phyloP scores from a whole-genome alignment of 2,113 vertebrate genomes.

The Mionectes macconnelli region DNA sequence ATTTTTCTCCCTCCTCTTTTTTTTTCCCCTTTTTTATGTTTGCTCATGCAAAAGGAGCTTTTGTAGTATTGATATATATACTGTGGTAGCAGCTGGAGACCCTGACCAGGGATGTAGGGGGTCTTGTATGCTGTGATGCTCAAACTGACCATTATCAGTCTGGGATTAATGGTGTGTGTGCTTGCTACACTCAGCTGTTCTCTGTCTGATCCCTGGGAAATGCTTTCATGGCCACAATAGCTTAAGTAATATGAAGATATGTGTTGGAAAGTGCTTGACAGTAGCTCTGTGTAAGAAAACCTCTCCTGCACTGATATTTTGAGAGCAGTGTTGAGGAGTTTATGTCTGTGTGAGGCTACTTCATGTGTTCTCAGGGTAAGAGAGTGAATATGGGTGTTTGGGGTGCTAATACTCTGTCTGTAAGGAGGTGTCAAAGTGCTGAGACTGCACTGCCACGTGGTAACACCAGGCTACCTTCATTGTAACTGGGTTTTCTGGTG shows the following conservation, averaged over 20 bases:
- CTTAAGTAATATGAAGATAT: slow-evolving; percentile 34
- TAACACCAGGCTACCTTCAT: neutral
- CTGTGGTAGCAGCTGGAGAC: neutral
- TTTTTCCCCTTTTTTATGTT: neutral
- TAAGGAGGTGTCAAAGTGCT: accelerated
- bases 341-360: neutral
- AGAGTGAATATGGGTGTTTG: neutral
- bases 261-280: neutral
- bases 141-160: neutral
- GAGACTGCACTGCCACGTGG: neutral
- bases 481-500: neutral
- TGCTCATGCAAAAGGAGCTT: neutral
- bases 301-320: neutral
- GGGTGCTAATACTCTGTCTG: neutral
- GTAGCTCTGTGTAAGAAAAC: neutral
- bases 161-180: neutral
- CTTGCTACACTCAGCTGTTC: neutral
- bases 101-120: neutral
- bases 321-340: neutral
- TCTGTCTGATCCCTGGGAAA: neutral
- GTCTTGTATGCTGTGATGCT: neutral
- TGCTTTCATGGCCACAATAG: neutral
- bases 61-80: neutral
- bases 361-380: neutral
- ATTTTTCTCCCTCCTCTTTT: neutral